Evolutionary conservation across 2,888 invertebrate species (phyloP), one percentile per base, ranked within the genome.

Genomic region (Nymphalis polychloros): DNA sequence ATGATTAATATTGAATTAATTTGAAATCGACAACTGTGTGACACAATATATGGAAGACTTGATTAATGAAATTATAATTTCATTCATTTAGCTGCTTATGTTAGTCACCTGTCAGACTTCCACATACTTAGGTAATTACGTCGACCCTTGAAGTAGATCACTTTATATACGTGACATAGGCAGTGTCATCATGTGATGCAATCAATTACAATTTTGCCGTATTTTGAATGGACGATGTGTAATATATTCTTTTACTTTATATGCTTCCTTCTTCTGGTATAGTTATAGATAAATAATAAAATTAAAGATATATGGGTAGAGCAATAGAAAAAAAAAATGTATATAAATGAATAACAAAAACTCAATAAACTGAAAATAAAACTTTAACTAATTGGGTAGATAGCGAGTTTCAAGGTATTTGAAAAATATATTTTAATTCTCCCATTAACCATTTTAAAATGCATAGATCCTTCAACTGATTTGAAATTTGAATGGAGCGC

Each of bases 21-120:
- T 8, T 1, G 19, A 19, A 19, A 35, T 41, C 57, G 19, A 57
- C 19, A 41, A 41, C n/a, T 17, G 16, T 55, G 19, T 27, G 27
- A 6, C 23, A 64, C 35, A 23, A 35, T 10, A 41, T 41, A 23
- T 31, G 27, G 49, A 41, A 41, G 13, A 41, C 0, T 2, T 60
- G 27, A 65, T 59, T 65, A 52, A 65, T 47, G 46, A 46, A 65
- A 60, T 52, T 60, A 53, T 19, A 27, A 65, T 65, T 47, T 60
- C 52, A 52, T 65, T 50, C 65, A 52, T 60, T 53, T 41, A 35
- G 57, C 10, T 35, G 13, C 19, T 41, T 2, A 41, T 57, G 57
- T 57, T 60, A 60, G 60, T 65, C 60, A 65, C 19, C 64, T 57
- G 41, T 41, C 41, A 41, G 0, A 31, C 59, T 41, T 19, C 19